Conservation (phyloP, 2,888 invertebrate species). For the Serrognathus titanus region DNA sequence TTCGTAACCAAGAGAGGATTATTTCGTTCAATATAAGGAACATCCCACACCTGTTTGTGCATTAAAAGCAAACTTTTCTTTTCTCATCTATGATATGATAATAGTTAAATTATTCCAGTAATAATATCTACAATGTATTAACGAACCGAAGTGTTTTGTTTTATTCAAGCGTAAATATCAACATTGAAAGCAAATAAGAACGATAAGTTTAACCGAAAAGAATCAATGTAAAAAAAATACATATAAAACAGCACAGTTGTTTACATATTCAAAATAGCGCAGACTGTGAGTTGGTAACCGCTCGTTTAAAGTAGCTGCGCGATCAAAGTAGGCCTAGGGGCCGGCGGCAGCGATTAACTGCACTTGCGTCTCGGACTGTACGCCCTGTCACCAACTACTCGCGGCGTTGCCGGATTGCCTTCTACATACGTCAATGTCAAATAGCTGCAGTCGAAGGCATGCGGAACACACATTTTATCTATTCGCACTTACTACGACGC, state of each 20-base stretch:
- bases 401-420: slow-evolving; percentile 36
- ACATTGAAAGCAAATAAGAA: background rate
- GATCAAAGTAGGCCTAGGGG: slow-evolving; percentile 12
- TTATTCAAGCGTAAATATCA: background rate
- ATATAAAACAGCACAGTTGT: background rate
- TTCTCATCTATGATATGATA: too few relatives aligned
- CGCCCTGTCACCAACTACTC: slow-evolving; percentile 38
- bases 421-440: slow-evolving; percentile 37
- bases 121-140: background rate
- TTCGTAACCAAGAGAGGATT: too few relatives aligned
- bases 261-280: slow-evolving; percentile 1
- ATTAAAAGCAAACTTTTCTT: too few relatives aligned
- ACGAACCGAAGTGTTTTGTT: background rate
- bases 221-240: too few relatives aligned
- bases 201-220: too few relatives aligned
- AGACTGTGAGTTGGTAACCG: background rate
- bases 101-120: too few relatives aligned
- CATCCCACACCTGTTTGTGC: too few relatives aligned
- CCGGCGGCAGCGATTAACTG: slow-evolving; percentile 12
- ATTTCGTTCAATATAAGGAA: too few relatives aligned
- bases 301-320: background rate
- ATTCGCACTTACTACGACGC: too few relatives aligned
- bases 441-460: slow-evolving; percentile 24
- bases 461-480: slow-evolving; percentile 21
- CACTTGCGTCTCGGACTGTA: slow-evolving; percentile 36